phyloP scores from a whole-genome alignment of 2,888 invertebrate genomes.

The Tuberolachnus salignus region DNA sequence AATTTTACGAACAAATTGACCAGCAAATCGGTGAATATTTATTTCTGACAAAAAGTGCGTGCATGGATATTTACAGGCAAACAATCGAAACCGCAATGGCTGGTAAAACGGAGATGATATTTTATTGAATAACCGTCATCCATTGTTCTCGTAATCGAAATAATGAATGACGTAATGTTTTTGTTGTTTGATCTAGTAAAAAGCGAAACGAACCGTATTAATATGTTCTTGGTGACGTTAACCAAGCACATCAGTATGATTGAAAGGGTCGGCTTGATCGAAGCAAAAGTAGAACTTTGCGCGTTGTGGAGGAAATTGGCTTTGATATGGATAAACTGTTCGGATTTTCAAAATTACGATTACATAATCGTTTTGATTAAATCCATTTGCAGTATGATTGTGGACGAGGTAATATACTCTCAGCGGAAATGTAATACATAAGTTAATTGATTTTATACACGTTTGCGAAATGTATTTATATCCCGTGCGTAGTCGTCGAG shows the following conservation, averaged over 20 bases:
- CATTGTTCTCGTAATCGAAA: neutral
- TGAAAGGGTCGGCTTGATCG: slow-evolving; percentile 14
- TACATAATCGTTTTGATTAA: slow-evolving; percentile 37
- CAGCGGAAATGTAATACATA: too few species aligned
- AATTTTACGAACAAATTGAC: slow-evolving; percentile 37
- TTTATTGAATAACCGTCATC: neutral
- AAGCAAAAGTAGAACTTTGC: slow-evolving; percentile 6
- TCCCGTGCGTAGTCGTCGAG: slow-evolving; percentile 25
- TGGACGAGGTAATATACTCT: neutral
- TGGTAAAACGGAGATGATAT: slow-evolving; percentile 1
- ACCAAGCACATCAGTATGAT: slow-evolving; percentile 32
- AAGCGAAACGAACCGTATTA: slow-evolving; percentile 33
- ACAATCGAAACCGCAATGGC: neutral
- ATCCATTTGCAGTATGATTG: slow-evolving; percentile 40
- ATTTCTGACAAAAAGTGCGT: slow-evolving; percentile 17
- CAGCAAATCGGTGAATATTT: slow-evolving; percentile 27
- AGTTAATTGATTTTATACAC: too few species aligned
- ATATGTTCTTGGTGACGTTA: slow-evolving; percentile 16
- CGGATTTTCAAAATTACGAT: slow-evolving; percentile 45
- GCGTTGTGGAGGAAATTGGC: slow-evolving; percentile 25
- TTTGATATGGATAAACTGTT: slow-evolving; percentile 43
- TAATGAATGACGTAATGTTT: neutral
- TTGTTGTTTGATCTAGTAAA: slow-evolving; percentile 26
- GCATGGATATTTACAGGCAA: slow-evolving; percentile 13
- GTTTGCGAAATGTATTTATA: neutral